Evolutionary conservation across 92 coral and sea anemone genomes (phyloP), one percentile per base, ranked within the genome.

Genomic region (Anthopleura xanthogrammica): DNA sequence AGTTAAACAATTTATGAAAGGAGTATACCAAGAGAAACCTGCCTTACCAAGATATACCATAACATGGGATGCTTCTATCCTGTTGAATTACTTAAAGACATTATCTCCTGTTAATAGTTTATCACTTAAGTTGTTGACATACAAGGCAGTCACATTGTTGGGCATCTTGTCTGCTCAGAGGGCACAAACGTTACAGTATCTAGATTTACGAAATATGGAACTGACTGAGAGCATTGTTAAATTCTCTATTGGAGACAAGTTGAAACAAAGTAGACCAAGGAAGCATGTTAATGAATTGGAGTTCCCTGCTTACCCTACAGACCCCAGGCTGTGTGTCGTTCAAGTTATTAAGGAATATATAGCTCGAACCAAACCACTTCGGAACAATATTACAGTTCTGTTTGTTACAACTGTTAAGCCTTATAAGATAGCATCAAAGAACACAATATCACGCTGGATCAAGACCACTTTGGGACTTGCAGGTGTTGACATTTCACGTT

Each of bases 361-460:
- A n/a, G 70, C 64, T 13, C 77, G 81, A 40, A 80, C 88, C 60
- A 80, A 80, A 66, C 70, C 92, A 12, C 78, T 83, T 19, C 9
- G 85, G 36, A 71, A 76, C 43, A 70, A n/a, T 36, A 71, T 85
- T 22, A 46, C 89, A 40, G 68, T 42, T 74, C 72, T 89, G 56
- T 84, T 92, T 84, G 52, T 88, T 75, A 92, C 91, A 20, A 75
- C 24, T 80, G 82, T 0, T 43, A 86, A 81, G 36, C 92, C 91
- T 16, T 60, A 92, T 54, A 87, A 79, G 80, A 78, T 77, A 71
- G 90, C 88, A 54, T 78, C 86, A 42, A 88, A 77, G 83, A 78
- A 83, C 68, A 86, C 92, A n/a, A 79, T 91, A 76, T 84, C 86
- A 60, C 84, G 90, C 40, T 89, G 86, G 89, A 89, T 85, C 29